Evolutionary conservation across 2,888 invertebrate species (phyloP).

Genomic region (Agrotis puta): DNA sequence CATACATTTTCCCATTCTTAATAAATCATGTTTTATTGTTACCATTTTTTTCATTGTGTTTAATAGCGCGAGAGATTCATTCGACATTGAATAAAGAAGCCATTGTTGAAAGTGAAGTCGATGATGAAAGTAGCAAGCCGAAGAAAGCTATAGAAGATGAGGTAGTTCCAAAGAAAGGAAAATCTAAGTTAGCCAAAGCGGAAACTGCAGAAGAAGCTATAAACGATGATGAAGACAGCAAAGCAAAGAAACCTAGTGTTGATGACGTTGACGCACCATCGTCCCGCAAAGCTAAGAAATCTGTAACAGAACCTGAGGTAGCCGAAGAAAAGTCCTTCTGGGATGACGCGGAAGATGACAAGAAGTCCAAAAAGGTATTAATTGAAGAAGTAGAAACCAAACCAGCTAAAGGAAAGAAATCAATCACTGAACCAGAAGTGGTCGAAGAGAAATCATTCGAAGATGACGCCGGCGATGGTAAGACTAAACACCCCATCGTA

Average conservation of each 20-base stretch:
- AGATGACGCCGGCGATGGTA: slow-evolving; percentile 77
- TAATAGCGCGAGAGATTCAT: slow-evolving; percentile 89
- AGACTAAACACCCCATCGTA: slow-evolving; percentile 72
- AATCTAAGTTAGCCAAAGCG: slow-evolving; percentile 69
- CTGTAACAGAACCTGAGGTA: slow-evolving; percentile 74
- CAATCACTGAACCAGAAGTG: slow-evolving; percentile 77
- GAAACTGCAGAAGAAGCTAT: slow-evolving; percentile 76
- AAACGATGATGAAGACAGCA: slow-evolving; percentile 79
- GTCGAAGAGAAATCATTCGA: slow-evolving; percentile 79
- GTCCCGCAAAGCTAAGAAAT: slow-evolving; percentile 68
- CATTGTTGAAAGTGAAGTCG: slow-evolving; percentile 87
- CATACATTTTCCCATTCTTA: slow-evolving; percentile 68
- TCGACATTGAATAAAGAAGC: slow-evolving; percentile 87
- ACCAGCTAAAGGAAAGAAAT: slow-evolving; percentile 72
- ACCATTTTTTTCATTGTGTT: slow-evolving; percentile 80
- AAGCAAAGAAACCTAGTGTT: slow-evolving; percentile 72
- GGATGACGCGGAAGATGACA: slow-evolving; percentile 73
- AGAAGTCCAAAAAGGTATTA: slow-evolving; percentile 70
- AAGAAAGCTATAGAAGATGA: slow-evolving; percentile 76
- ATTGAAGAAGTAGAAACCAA: slow-evolving; percentile 70
- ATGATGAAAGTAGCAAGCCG: slow-evolving; percentile 79
- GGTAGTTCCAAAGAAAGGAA: slow-evolving; percentile 62
- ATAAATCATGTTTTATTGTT: slow-evolving; percentile 73
- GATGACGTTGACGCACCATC: slow-evolving; percentile 72
- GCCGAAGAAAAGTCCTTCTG: slow-evolving; percentile 78